Base-by-base conservation (phyloP, 2,113 vertebrate species). In the Caranx ignobilis region DNA sequence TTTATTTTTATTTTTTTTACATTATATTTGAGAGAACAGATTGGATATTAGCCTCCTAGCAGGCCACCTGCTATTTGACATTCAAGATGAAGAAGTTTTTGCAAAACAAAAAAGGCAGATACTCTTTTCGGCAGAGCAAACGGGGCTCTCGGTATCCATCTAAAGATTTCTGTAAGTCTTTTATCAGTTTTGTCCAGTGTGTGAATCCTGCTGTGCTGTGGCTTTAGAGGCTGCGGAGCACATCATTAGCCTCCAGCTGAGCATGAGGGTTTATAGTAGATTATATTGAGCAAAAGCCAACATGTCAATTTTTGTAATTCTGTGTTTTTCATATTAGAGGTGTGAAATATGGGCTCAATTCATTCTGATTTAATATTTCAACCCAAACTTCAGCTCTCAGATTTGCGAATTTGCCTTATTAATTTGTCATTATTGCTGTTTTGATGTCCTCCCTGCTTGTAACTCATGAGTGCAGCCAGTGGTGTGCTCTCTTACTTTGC, bases 161-260 rank as follows among this genome's bases (percentile, higher is more conserved):
- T 34, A 94, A 94, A 85, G 94, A 95, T 81, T 94, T 96, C 94
- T 95, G 95, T 97, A 95, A 97, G 96, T 97, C 87, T 75, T 62
- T 73, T 19, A 70, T 79, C 77, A 35, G 77, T 67, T 89, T 57
- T 5, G 32, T 85, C 77, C 60, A 16, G 52, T 74, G 32, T 82
- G 71, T 87, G 52, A 75, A 56, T 83, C 59, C 78, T 83, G 63
- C 74, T 82, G 64, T 60, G 75, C 37, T 61, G 60, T 45, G 52
- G 50, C 21, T 67, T 10, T 60, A 59, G 43, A 63, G 52, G 48
- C 70, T 89, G 55, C 79, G 63, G 45, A 82, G 54, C 73, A 77
- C 75, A 84, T 78, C 68, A 79, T 79, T 71, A 48, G 37, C 57
- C 63, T 41, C 68, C 55, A 73, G 68, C 70, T 82, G 80, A 52